These are phyloP conservation scores for Melanargia galathea DNA, from an alignment of 2,888 invertebrate genomes.

Conservation along the genomic window DNA sequence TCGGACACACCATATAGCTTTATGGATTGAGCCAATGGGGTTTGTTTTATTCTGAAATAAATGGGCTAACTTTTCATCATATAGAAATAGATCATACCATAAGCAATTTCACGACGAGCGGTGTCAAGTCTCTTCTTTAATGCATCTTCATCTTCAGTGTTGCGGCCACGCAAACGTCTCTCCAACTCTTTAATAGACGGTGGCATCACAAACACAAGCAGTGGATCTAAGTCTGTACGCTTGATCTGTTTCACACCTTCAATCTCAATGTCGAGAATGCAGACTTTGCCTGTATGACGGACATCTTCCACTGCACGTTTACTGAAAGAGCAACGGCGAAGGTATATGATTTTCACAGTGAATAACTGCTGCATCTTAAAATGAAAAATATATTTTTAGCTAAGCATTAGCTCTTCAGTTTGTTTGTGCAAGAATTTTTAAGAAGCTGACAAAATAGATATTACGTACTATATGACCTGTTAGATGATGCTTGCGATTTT, in stretches of 20 bases:
- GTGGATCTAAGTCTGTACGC: conserved; percentile 89
- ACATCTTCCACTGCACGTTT: conserved; percentile 93
- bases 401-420: too few relatives aligned
- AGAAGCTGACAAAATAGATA: too few relatives aligned
- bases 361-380: too few relatives aligned
- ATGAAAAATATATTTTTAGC: too few relatives aligned
- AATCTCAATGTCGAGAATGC: conserved; percentile 96
- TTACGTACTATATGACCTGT: too few relatives aligned
- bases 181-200: conserved; percentile 91
- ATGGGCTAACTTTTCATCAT: background rate
- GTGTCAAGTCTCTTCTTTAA: conserved; percentile 88
- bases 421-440: too few relatives aligned
- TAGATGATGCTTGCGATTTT: too few relatives aligned
- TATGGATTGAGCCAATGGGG: too few relatives aligned
- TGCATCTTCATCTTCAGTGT: conserved; percentile 95
- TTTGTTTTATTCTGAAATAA: background rate
- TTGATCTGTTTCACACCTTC: conserved; percentile 96
- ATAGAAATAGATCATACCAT: conserved; percentile 79
- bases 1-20: too few relatives aligned
- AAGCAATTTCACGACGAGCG: conserved; percentile 91
- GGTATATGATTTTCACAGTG: too few relatives aligned
- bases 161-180: conserved; percentile 86
- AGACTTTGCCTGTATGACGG: conserved; percentile 90
- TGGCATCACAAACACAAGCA: conserved; percentile 96
- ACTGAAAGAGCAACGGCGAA: conserved; percentile 78